These are phyloP conservation scores for Sebastes nivosus DNA, from an alignment of 2,797 vertebrate genomes.

Conservation along the genomic window DNA sequence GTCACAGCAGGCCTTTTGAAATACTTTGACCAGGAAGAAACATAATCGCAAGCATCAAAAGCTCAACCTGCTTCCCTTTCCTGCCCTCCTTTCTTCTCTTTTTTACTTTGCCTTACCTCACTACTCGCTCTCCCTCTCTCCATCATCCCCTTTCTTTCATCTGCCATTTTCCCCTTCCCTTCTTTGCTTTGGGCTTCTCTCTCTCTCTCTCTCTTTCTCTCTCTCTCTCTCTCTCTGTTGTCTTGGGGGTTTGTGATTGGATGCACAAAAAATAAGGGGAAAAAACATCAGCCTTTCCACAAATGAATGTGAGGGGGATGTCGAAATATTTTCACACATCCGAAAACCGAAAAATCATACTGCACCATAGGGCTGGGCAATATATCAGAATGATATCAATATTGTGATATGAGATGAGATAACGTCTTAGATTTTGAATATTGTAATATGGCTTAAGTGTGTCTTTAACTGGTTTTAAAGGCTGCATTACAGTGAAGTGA, in stretches of 20 bases:
- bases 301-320: not conserved
- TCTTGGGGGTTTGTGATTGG: conserved; percentile 42
- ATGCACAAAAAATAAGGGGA: conserved; percentile 13
- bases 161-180: conserved; percentile 48
- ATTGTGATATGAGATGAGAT: too few species aligned
- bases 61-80: conserved; percentile 71
- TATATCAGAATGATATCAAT: too few species aligned
- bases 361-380: too few species aligned
- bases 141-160: conserved; percentile 58
- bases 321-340: not conserved
- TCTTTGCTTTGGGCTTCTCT: conserved; percentile 44
- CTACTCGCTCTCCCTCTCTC: conserved; percentile 29
- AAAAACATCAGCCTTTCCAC: conserved; percentile 3
- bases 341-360: not conserved
- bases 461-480: too few species aligned
- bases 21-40: conserved; percentile 71
- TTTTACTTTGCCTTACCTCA: conserved; percentile 42
- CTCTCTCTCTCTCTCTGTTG: conserved; percentile 19
- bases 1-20: conserved; percentile 75
- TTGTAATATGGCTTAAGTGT: too few species aligned
- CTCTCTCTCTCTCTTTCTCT: conserved; percentile 18
- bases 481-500: too few species aligned
- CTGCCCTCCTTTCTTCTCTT: conserved; percentile 58
- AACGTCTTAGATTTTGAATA: too few species aligned
- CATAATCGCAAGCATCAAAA: conserved; percentile 67